Base-by-base conservation (phyloP, 2,888 invertebrate species). In the Drosophila paracracens region DNA sequence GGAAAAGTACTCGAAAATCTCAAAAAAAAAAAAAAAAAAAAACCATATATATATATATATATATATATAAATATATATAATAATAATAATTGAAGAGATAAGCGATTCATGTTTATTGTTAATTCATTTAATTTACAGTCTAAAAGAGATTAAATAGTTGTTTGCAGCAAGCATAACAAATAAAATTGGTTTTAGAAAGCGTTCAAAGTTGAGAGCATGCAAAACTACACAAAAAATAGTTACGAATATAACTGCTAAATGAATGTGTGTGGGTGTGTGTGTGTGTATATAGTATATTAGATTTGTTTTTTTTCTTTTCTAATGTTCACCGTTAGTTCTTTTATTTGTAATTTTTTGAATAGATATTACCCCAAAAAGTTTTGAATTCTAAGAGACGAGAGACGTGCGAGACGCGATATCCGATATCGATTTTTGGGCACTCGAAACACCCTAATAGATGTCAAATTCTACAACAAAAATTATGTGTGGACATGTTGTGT, bases 171-270 rank as follows among this genome's bases (percentile, higher is more conserved):
- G 69, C 73, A 69, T 51, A 61, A 56, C 63, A 59, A 51, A 48
- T 52, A 56, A 18, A 63, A 53, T 64, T 35, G 25, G 2, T 57
- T 50, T 65, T 31, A 38, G 63, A 64, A 74, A 70, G 65, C 69
- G 38, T 60, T 70, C 48, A 70, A 46, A 66, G 48, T 59, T 64
- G 27, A 48, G 38, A 31, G 62, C 79, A 80, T 80, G 80, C 79
- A 73, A 80, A 66, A 52, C 36, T 73, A 78, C 61, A 66, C 40
- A 38, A 62, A 46, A 54, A 46, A 29, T 40, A 65, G 43, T 31
- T 52, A 65, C 59, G 66, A 73, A 52, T 43, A 61, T 43, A 59
- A 57, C 52, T 63, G 60, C 59, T 38, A 53, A 66, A 51, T 70
- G 21, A 60, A 43, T 53, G n/a, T 53, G 33, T 29, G 31, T 27